Evolutionary conservation across 2,113 vertebrate genomes (phyloP), one percentile per base, ranked within the genome.

Genomic region (Cepphus grylle): DNA sequence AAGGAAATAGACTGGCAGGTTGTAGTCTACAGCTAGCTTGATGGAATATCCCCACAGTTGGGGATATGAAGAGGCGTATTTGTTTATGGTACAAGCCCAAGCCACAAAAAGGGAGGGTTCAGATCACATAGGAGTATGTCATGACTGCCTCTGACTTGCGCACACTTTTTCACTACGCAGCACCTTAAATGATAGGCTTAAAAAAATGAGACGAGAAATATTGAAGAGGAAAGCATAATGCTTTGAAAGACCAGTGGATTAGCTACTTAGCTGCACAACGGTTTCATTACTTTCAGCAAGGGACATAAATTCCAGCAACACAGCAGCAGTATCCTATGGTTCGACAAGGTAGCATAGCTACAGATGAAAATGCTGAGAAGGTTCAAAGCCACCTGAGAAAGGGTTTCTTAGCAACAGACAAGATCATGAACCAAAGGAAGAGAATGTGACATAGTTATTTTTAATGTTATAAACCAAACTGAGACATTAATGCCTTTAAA

Each of bases 331-430:
- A 81, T 81, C 52, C 47, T 76, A 22, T 53, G 34, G 63, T 47
- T 93, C 0, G 0, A 61, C 61, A 89, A 84, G 32, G 86, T 32
- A 72, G 55, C 49, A 38, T 4, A 92, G 77, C 52, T 81, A 12
- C 38, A 59, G 76, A 92, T 67, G 69, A 95, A 91, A 96, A 89
- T 32, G 43, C 69, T 84, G 52, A 92, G 76, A 91, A 92, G 63
- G 80, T 96, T 97, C 94, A 95, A 96, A 96, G 76, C 47, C 65
- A 92, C 90, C 72, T 93, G 76, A 91, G 86, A 56, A 90, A 91
- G 69, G 65, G 94, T 95, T 96, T 96, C 95, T 93, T 96, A 93
- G 96, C 94, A 96, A 96, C 94, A 94, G 72, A 78, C 55, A 6
- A 1, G 82, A 88, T 90, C 86, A 67, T 56, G 90, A 71, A 71